A percentile compares a stretch with the other conserved stretches of the same genome.
These are phyloP conservation scores for Poeciliopsis prolifica DNA, from an alignment of 2,113 vertebrate genomes.

Conservation along the genomic window DNA sequence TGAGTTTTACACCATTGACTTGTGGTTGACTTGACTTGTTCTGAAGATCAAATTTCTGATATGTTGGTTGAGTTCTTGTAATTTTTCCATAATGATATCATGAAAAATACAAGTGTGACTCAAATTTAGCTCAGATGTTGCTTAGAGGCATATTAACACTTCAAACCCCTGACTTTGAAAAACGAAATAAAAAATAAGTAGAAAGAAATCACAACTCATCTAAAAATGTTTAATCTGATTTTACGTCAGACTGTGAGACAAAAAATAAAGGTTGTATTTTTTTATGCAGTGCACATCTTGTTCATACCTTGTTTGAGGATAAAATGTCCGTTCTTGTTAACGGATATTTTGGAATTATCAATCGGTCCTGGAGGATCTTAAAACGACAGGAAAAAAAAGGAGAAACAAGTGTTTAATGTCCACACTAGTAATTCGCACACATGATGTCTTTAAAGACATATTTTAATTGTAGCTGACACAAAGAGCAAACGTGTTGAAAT, in stretches of 20 bases:
- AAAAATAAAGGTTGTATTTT: background rate
- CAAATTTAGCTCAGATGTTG: no score
- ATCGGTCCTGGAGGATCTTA: constrained; percentile 94
- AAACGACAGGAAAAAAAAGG: constrained; percentile 19
- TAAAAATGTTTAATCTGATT: background rate
- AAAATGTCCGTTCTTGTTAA: constrained; percentile 89
- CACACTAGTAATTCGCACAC: background rate
- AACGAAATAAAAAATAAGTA: background rate
- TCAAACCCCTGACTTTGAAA: background rate
- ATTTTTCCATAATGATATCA: background rate
- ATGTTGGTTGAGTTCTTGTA: background rate
- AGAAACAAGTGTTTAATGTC: constrained; percentile 14
- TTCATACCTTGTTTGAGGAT: constrained; percentile 90
- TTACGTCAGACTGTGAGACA: background rate
- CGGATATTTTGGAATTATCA: constrained; percentile 94
- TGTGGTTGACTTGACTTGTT: background rate
- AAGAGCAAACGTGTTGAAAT: constrained; percentile 36
- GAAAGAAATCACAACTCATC: background rate
- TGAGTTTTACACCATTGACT: no score
- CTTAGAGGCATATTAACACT: background rate
- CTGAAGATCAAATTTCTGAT: background rate
- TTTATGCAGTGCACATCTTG: background rate
- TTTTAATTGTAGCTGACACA: constrained; percentile 24
- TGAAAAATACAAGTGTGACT: background rate
- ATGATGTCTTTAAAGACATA: background rate